Percentiles rank a stretch among this genome's conserved stretches.
These are phyloP conservation scores for Pogonomyrmex barbatus DNA, from an alignment of 1,140 invertebrate genomes.

Conservation along the genomic window DNA sequence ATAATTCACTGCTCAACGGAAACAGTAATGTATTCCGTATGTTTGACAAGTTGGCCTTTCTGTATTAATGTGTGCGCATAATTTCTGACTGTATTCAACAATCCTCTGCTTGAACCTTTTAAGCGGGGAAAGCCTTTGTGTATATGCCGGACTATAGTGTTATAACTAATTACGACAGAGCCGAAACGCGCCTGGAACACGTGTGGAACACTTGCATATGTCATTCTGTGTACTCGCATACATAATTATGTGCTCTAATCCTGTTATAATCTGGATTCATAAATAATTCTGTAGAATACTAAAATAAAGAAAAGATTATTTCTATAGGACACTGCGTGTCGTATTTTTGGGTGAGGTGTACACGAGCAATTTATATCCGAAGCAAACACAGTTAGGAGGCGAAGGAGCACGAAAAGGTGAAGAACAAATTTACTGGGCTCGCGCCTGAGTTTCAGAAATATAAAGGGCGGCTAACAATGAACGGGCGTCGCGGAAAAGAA, in stretches of 20 bases:
- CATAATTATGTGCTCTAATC: constrained; percentile 7
- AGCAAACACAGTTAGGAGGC: not conserved
- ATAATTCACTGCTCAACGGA: constrained; percentile 29
- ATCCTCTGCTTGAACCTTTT: not conserved
- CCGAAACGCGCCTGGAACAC: constrained; percentile 1
- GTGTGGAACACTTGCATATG: not conserved
- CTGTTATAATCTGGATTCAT: not conserved
- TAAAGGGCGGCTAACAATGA: constrained; percentile 51
- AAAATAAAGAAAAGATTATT: constrained; percentile 7
- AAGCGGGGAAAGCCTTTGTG: constrained; percentile 18
- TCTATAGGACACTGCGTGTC: not conserved
- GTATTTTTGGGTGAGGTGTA: not conserved
- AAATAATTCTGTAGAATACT: not conserved
- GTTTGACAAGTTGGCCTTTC: constrained; percentile 44
- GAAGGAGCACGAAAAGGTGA: not conserved
- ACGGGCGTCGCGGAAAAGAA: constrained; percentile 59
- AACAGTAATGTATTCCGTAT: constrained; percentile 3
- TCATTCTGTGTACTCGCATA: constrained; percentile 20
- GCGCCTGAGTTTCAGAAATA: constrained; percentile 38
- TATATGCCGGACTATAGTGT: not conserved
- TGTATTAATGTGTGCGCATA: constrained; percentile 20
- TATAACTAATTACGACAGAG: constrained; percentile 36
- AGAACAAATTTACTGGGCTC: not conserved
- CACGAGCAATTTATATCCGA: constrained; percentile 17
- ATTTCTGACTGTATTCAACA: constrained; percentile 39